Percentiles rank a stretch among this genome's conserved stretches.
Conservation (phyloP, 64 coral and sea anemone species). For the Montipora sp. region DNA sequence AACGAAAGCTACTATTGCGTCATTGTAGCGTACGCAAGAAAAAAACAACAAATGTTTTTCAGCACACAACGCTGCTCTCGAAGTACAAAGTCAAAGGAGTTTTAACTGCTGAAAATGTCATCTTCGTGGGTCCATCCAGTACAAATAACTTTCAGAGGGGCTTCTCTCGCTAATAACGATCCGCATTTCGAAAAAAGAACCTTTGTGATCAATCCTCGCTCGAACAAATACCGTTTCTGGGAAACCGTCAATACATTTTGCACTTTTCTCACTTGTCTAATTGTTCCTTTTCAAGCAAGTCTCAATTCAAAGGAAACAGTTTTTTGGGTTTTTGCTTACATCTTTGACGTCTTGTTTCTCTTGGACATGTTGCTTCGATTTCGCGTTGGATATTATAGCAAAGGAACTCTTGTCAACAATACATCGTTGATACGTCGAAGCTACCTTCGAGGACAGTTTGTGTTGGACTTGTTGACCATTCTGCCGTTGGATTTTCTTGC, state of each 20-base stretch:
- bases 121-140: constrained; percentile 30
- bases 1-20: not conserved
- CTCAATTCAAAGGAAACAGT: constrained; percentile 37
- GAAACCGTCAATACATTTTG: constrained; percentile 49
- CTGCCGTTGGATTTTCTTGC: constrained; percentile 77
- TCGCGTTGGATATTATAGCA: constrained; percentile 70
- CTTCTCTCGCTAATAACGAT: constrained; percentile 54
- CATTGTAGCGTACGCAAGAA: not conserved
- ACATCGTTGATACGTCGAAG: constrained; percentile 43
- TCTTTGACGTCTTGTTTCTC: constrained; percentile 71
- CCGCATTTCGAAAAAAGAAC: constrained; percentile 9
- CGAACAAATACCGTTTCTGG: constrained; percentile 62
- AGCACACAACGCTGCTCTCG: not conserved
- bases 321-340: constrained; percentile 66
- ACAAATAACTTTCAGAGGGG: constrained; percentile 82
- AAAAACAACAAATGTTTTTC: not conserved
- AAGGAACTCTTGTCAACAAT: constrained; percentile 80
- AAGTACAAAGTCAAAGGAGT: not conserved
- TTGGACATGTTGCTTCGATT: constrained; percentile 72
- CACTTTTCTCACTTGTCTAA: constrained; percentile 62
- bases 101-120: not conserved
- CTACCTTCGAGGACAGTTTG: constrained; percentile 65
- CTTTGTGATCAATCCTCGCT: constrained; percentile 60
- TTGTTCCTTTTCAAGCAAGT: constrained; percentile 85
- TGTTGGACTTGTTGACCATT: constrained; percentile 59